Conservation (phyloP, 2,797 vertebrate genomes). For the Loris lydekkerianus region DNA sequence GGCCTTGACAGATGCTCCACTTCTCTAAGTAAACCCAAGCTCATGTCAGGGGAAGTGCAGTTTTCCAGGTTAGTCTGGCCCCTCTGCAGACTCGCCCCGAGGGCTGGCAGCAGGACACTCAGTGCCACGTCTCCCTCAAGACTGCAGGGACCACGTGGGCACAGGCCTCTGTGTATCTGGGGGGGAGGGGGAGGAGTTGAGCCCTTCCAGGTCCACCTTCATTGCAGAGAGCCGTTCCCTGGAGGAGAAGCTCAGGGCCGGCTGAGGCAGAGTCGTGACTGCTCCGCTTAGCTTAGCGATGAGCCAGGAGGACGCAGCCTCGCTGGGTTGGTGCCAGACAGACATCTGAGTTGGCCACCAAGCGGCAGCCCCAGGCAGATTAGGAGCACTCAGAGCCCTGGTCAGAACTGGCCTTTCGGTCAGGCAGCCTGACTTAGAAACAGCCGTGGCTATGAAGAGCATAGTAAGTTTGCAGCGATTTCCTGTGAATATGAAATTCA, state of each 20-base stretch:
- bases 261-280: constrained; percentile 60
- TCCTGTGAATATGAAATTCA: background rate
- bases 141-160: fast-evolving
- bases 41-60: background rate
- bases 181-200: background rate
- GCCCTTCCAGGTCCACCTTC: background rate
- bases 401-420: background rate
- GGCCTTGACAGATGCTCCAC: background rate
- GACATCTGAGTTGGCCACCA: background rate
- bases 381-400: background rate
- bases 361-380: background rate
- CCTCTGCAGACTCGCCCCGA: too few species aligned
- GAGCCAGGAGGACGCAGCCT: background rate
- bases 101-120: too few species aligned
- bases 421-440: background rate
- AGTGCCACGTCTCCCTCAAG: background rate
- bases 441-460: fast-evolving
- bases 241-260: background rate
- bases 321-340: constrained; percentile 7
- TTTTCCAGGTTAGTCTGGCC: background rate
- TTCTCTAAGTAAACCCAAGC: background rate
- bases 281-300: background rate
- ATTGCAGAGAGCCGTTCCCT: constrained; percentile 9
- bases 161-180: background rate
- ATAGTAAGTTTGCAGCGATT: background rate